These are phyloP conservation scores for Daptonema setosum DNA, from an alignment of 2,888 invertebrate genomes.

Conservation along the genomic window DNA sequence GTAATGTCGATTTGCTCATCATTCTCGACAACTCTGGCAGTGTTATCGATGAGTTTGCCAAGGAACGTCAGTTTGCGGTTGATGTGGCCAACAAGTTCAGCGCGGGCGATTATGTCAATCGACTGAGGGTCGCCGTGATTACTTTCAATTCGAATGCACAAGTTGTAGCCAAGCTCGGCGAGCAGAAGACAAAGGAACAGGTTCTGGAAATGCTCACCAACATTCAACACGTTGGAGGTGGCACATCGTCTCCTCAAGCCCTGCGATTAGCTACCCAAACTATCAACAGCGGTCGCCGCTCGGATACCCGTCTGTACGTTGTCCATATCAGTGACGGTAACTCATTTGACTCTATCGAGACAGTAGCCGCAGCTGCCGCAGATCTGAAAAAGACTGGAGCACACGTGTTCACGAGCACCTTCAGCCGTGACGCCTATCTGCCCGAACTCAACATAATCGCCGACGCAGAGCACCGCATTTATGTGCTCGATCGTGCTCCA, in stretches of 20 bases:
- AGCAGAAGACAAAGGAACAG: constrained; percentile 1
- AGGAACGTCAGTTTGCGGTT: constrained; percentile 14
- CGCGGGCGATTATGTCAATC: constrained; percentile 5
- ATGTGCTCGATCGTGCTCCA: too few relatives aligned
- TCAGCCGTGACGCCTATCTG: background rate
- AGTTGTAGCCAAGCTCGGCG: constrained; percentile 3
- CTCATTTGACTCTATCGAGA: too few relatives aligned
- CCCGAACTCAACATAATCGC: background rate
- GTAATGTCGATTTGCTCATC: constrained; percentile 16
- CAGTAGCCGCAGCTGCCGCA: too few relatives aligned
- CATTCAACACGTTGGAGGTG: background rate
- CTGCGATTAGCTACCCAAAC: background rate
- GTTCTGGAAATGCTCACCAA: background rate
- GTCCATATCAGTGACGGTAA: too few relatives aligned
- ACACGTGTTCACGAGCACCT: background rate
- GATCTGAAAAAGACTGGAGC: background rate
- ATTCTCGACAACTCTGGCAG: constrained; percentile 18
- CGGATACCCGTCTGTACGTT: too few relatives aligned
- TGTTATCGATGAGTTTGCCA: constrained; percentile 16
- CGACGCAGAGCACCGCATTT: background rate
- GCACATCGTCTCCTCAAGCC: background rate
- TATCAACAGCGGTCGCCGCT: too few relatives aligned
- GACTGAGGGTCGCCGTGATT: background rate
- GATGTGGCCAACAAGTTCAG: constrained; percentile 14
- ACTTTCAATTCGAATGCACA: constrained; percentile 4